A percentile compares a stretch with the other conserved stretches of the same genome.
phyloP scores from a whole-genome alignment of 2,113 vertebrate species.

The Gopherus evgoodei region DNA sequence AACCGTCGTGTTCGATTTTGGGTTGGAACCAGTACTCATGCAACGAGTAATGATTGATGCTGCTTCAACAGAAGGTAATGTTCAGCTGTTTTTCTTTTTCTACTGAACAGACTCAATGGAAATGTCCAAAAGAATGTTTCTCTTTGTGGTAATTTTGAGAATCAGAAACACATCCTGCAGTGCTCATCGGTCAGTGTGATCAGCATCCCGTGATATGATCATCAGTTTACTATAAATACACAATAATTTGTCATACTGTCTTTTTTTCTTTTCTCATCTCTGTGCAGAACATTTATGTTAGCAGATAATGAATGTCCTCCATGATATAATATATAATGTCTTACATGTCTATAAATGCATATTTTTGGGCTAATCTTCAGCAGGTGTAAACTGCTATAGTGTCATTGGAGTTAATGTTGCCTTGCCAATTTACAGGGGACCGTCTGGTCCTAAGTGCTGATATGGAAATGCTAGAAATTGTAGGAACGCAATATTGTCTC shows the following conservation, averaged over 20 bases:
- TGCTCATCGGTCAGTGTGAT: not conserved
- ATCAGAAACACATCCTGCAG: not conserved
- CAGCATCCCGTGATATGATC: not conserved
- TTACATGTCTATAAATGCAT: not conserved
- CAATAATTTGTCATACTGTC: not conserved
- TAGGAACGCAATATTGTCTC: not conserved
- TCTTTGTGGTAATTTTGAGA: not conserved
- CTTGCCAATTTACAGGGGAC: not conserved
- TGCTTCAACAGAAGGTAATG: conserved; percentile 96
- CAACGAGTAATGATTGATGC: conserved; percentile 99
- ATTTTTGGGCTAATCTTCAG: not conserved
- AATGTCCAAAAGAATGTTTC: not conserved
- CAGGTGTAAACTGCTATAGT: not conserved
- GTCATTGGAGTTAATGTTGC: not conserved
- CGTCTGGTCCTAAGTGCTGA: not conserved
- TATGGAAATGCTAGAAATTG: not conserved
- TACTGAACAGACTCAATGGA: not conserved
- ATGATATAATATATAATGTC: not conserved
- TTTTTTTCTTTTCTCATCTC: not conserved
- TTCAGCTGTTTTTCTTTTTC: conserved; percentile 33
- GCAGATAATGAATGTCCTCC: not conserved
- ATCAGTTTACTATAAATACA: no score
- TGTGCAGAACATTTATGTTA: not conserved
- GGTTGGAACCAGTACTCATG: conserved; percentile 97
- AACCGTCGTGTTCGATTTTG: conserved; percentile 98